Conservation (phyloP, 2,888 invertebrate species). For the Timandra comae region DNA sequence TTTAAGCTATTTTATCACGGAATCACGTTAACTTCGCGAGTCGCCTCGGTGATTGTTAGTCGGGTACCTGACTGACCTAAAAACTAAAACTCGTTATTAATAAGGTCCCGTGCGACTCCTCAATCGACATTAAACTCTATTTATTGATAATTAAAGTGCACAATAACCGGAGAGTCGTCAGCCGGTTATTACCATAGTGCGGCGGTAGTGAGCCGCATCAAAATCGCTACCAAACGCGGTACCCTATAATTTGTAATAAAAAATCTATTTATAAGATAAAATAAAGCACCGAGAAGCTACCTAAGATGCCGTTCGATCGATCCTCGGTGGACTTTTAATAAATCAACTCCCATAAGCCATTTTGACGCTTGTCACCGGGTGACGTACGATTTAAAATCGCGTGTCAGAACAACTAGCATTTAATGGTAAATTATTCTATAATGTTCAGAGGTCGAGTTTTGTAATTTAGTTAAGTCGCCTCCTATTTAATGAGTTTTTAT, state of each 20-base stretch:
- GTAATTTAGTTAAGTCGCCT: slow-evolving; percentile 75
- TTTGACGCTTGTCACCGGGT: slow-evolving; percentile 66
- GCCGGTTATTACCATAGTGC: slow-evolving; percentile 47
- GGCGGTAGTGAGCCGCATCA: slow-evolving; percentile 44
- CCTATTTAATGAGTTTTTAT: slow-evolving; percentile 73
- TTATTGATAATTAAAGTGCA: slow-evolving; percentile 49
- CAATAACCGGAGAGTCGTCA: slow-evolving; percentile 36
- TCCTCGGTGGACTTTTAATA: slow-evolving; percentile 61
- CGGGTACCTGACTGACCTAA: slow-evolving; percentile 21
- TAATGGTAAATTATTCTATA: slow-evolving; percentile 69
- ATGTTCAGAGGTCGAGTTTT: slow-evolving; percentile 70
- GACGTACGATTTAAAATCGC: slow-evolving; percentile 59
- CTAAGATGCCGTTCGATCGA: slow-evolving; percentile 70
- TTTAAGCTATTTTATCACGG: slow-evolving; percentile 11
- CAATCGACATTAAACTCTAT: slow-evolving; percentile 56
- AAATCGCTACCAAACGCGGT: slow-evolving; percentile 74
- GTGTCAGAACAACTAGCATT: slow-evolving; percentile 29
- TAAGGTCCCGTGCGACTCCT: slow-evolving; percentile 30
- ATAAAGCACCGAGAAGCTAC: slow-evolving; percentile 70
- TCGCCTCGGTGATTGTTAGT: background rate
- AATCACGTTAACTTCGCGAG: slow-evolving; percentile 8
- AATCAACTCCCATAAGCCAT: slow-evolving; percentile 53
- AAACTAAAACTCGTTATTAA: slow-evolving; percentile 57
- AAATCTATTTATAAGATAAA: slow-evolving; percentile 77
- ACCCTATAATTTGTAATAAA: slow-evolving; percentile 76